phyloP scores from a whole-genome alignment of 2,888 invertebrate species.

The Agelastica alni region DNA sequence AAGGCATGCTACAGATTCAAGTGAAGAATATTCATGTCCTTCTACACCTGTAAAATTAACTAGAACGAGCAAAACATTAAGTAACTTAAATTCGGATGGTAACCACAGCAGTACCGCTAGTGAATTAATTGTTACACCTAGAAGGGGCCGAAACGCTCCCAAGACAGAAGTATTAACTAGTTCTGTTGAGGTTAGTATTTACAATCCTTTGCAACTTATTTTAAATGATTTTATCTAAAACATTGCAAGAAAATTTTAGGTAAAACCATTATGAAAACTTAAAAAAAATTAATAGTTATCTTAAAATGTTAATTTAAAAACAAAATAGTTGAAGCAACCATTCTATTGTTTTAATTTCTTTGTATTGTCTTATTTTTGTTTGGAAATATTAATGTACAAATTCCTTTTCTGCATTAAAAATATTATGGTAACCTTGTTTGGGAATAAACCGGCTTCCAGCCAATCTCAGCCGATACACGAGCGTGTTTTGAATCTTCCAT shows the following conservation, averaged over 20 bases:
- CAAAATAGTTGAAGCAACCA: too few relatives aligned
- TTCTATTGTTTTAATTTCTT: too few relatives aligned
- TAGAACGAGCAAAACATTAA: neutral
- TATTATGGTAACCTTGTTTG: too few relatives aligned
- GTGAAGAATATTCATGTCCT: neutral
- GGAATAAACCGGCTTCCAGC: too few relatives aligned
- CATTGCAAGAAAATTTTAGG: neutral
- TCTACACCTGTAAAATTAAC: conserved; percentile 3
- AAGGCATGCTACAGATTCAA: neutral
- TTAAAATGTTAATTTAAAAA: too few relatives aligned
- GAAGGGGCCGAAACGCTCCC: conserved; percentile 5
- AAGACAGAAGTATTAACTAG: conserved; percentile 24
- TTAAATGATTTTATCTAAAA: conserved; percentile 9
- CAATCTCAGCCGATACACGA: too few relatives aligned
- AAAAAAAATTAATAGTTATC: too few relatives aligned
- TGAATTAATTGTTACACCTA: conserved; percentile 16
- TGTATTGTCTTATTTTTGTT: too few relatives aligned
- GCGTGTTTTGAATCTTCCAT: too few relatives aligned
- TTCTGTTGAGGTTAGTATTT: conserved; percentile 30
- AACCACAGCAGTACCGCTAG: conserved; percentile 8
- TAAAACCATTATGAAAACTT: too few relatives aligned
- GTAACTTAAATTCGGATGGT: neutral
- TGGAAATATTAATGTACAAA: too few relatives aligned
- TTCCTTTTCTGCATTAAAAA: too few relatives aligned
- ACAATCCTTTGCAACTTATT: neutral